A percentile compares a stretch with the other conserved stretches of the same genome.
These are phyloP conservation scores for Pherbina coryleti DNA, from an alignment of 2,888 invertebrate genomes.

Conservation along the genomic window DNA sequence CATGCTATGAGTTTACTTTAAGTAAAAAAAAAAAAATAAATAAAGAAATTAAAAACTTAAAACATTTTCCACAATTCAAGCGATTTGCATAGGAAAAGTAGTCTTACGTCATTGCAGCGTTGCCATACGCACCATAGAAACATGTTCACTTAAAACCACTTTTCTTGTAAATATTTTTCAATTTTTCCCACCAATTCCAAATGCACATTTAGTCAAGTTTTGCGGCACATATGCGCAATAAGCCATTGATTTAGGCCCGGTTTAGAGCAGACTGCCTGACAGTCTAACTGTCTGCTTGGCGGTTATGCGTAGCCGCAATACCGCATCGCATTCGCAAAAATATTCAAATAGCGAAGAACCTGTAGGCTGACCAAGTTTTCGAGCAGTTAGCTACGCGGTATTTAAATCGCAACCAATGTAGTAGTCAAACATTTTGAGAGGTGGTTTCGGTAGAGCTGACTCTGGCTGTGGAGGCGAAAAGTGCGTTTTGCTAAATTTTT, in stretches of 20 bases:
- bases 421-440: neutral
- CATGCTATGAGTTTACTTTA: neutral
- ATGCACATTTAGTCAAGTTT: neutral
- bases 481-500: conserved; percentile 35
- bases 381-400: neutral
- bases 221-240: neutral
- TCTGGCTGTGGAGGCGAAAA: conserved; percentile 39
- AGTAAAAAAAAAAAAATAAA: neutral
- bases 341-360: neutral
- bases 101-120: neutral
- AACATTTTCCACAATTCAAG: neutral
- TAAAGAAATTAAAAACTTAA: no score
- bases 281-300: neutral
- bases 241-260: neutral
- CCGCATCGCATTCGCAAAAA: neutral
- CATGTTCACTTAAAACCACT: neutral
- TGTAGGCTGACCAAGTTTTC: neutral
- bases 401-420: neutral
- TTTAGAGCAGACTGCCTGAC: neutral
- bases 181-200: neutral
- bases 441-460: neutral
- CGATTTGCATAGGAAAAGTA: neutral
- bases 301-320: neutral
- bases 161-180: neutral
- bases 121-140: neutral